phyloP scores from a whole-genome alignment of 2,797 vertebrate species.

The Atherinosoma microstoma region DNA sequence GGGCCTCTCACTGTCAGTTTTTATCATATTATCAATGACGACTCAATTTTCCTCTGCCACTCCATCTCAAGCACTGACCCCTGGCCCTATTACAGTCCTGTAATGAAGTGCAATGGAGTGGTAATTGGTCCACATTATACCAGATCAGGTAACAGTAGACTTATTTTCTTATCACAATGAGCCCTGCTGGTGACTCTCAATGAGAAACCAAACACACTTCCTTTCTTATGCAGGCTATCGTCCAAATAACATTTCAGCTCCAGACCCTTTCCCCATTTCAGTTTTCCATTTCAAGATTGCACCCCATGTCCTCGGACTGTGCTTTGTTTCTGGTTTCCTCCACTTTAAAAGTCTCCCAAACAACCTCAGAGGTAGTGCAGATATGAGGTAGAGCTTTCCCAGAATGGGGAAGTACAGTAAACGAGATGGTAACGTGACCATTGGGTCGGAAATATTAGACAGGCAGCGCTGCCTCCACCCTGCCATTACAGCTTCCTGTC shows the following conservation, averaged over 20 bases:
- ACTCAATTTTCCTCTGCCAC: constrained; percentile 85
- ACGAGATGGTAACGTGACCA: constrained; percentile 79
- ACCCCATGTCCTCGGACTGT: constrained; percentile 67
- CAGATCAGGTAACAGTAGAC: constrained; percentile 89
- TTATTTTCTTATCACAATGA: constrained; percentile 89
- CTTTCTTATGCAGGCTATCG: constrained; percentile 86
- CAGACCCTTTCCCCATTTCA: constrained; percentile 79
- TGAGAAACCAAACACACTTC: constrained; percentile 88
- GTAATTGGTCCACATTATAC: constrained; percentile 90
- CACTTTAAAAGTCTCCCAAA: constrained; percentile 70
- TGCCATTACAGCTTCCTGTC: constrained; percentile 48
- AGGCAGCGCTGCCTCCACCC: constrained; percentile 57
- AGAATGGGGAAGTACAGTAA: constrained; percentile 80
- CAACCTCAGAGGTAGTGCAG: constrained; percentile 63
- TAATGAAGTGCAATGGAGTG: constrained; percentile 90
- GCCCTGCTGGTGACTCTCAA: constrained; percentile 85
- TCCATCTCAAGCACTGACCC: constrained; percentile 83
- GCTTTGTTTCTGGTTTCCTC: constrained; percentile 75
- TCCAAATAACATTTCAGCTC: constrained; percentile 88
- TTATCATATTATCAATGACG: constrained; percentile 90
- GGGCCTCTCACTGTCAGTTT: constrained; percentile 85
- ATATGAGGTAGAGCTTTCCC: constrained; percentile 78
- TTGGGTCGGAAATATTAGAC: constrained; percentile 61
- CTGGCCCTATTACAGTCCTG: constrained; percentile 86
- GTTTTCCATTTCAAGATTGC: constrained; percentile 88